Evolutionary conservation across 2,113 vertebrate species (phyloP), one percentile per base, ranked within the genome.

Genomic region (Herpetotheres cachinnans): DNA sequence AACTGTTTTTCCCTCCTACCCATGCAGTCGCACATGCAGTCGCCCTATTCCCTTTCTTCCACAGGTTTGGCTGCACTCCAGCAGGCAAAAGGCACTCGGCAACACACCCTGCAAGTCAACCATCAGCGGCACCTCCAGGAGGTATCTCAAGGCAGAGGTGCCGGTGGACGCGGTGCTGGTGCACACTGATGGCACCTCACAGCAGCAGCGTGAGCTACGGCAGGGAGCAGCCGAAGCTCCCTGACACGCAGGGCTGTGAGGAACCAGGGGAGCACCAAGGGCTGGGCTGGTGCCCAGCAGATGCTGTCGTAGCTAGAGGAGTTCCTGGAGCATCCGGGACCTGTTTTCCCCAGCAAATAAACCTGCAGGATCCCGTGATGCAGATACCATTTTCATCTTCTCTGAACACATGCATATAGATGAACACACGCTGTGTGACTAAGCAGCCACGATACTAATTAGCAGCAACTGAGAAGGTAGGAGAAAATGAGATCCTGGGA

Each of bases 21-120:
- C 20, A 0, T 0, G 24, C 5, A 2, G 50, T 56, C 0, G 0
- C 29, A 7, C 52, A 10, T 16, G 2, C 4, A 6, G 13, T 4
- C 5, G 0, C 44, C 44, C 77, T 38, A 0, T 47, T 73, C 72
- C 81, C 63, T 22, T 62, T 67, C 52, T 81, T 13, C 38, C 66
- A 2, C 5, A 6, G 61, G 16, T 40, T 5, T 47, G 38, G 6
- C 36, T 1, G 5, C 25, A 4, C 54, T 38, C 42, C 1, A 2
- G 62, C 19, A 27, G 59, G 62, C 36, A 29, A 9, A 1, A 12
- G 70, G 52, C 47, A 5, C 58, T 66, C 13, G 2, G 27, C 1
- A 34, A 19, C n/a, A 4, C 34, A 1, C 9, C 18, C 65, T 13
- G 13, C 3, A 4, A 42, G 26, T 14, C 26, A 27, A 15, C 30